phyloP scores from a whole-genome alignment of 2,797 vertebrate species.

The Saxicola maurus region DNA sequence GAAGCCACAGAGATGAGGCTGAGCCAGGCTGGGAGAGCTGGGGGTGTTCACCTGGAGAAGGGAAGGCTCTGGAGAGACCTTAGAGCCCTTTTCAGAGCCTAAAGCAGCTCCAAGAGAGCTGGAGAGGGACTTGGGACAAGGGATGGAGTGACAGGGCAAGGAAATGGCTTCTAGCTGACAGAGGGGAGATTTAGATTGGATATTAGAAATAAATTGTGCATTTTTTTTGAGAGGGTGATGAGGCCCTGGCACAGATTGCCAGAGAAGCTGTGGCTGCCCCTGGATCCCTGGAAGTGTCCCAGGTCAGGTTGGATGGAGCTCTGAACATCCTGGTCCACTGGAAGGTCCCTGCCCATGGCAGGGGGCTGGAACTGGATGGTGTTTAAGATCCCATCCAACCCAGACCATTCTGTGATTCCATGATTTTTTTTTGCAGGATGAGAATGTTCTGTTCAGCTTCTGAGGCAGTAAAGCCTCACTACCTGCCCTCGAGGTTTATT shows the following conservation, averaged over 20 bases:
- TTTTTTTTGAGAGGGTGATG: not conserved
- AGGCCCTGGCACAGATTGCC: rapidly evolving
- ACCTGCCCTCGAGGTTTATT: not conserved
- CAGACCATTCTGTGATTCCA: not conserved
- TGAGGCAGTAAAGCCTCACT: not conserved
- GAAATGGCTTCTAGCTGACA: not conserved
- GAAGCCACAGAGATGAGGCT: not conserved
- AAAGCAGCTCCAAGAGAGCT: not conserved
- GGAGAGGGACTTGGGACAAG: not conserved
- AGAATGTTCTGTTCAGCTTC: not conserved
- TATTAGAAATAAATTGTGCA: not conserved
- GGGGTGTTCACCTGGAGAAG: not conserved
- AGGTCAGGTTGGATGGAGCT: not conserved
- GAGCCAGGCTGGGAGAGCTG: not conserved
- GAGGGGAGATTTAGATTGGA: not conserved
- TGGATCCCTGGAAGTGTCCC: not conserved
- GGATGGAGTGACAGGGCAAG: not conserved
- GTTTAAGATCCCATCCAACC: not conserved
- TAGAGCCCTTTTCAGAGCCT: not conserved
- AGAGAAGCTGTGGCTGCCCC: not conserved
- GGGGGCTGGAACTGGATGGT: too few relatives aligned
- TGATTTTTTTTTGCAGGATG: not conserved
- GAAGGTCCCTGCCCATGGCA: not conserved
- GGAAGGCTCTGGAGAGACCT: not conserved
- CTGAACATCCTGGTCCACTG: not conserved